Evolutionary conservation across 2,113 vertebrate species (phyloP).

Genomic region (Numenius arquata): DNA sequence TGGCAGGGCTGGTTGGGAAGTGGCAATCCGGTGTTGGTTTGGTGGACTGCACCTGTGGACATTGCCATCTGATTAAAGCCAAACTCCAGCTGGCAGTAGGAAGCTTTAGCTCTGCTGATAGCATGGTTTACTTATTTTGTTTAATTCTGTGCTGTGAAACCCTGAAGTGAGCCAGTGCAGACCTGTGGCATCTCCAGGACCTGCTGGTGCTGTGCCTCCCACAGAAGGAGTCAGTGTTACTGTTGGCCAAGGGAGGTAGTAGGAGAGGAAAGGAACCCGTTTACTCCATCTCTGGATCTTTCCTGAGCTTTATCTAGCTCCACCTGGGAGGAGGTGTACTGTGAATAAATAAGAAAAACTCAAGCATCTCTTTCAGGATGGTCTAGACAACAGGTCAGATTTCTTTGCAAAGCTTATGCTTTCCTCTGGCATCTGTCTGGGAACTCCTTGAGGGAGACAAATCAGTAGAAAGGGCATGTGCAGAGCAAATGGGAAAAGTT

Average conservation of each 20-base stretch:
- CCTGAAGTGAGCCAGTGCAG: not conserved
- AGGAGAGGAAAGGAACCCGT: not conserved
- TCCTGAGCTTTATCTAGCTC: not conserved
- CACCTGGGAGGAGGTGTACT: not conserved
- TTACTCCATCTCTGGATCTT: not conserved
- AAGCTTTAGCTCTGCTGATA: not conserved
- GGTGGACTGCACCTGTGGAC: not conserved
- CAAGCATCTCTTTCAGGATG: not conserved
- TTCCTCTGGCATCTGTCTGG: not conserved
- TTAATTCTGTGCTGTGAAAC: not conserved
- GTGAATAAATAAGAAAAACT: not conserved
- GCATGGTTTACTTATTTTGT: not conserved
- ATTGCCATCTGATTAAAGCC: not conserved
- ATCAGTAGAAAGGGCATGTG: not conserved
- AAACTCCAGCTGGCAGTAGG: not conserved
- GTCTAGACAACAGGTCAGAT: not conserved
- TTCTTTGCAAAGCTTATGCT: not conserved
- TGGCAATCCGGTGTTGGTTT: not conserved
- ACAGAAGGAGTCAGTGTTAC: fast-evolving
- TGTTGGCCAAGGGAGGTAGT: not conserved
- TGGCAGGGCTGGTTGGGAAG: not conserved
- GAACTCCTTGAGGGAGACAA: not conserved
- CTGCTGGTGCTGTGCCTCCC: not conserved
- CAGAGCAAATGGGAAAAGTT: not conserved
- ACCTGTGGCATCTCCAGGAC: not conserved